phyloP scores from a whole-genome alignment of 1,140 invertebrate genomes.

The Acyrthosiphon pisum region DNA sequence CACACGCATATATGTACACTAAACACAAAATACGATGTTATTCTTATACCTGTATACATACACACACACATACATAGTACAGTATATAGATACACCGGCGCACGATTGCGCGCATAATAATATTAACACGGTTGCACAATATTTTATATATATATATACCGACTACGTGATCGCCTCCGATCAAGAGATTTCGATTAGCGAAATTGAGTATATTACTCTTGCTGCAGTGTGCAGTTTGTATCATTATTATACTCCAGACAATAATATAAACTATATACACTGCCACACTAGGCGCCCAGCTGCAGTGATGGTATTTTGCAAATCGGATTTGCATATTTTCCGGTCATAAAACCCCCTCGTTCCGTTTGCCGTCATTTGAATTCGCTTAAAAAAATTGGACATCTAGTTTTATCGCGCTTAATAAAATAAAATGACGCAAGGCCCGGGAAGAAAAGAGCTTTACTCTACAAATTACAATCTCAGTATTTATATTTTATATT shows the following conservation, averaged over 20 bases:
- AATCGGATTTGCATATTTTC: constrained; percentile 2
- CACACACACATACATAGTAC: neutral
- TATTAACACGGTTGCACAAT: neutral
- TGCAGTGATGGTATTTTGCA: neutral
- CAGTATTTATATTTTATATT: constrained; percentile 10
- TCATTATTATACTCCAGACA: neutral
- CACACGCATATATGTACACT: neutral
- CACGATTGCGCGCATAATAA: constrained; percentile 1
- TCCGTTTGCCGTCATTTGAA: neutral
- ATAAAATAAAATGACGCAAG: constrained; percentile 3
- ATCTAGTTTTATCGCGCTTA: neutral
- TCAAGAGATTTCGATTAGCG: constrained; percentile 16
- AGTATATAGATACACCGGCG: neutral
- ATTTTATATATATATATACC: neutral
- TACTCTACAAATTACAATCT: neutral
- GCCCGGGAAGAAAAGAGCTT: neutral
- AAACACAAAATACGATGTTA: neutral
- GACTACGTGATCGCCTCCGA: neutral
- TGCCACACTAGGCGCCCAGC: neutral
- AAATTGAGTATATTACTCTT: neutral
- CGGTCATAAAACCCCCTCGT: constrained; percentile 5
- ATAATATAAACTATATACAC: neutral
- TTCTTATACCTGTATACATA: neutral
- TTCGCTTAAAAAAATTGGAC: constrained; percentile 15
- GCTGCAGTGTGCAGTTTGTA: neutral